Percentiles rank a stretch among this genome's conserved stretches.
These are phyloP conservation scores for Oxygymnocypris stewartii DNA, from an alignment of 2,113 vertebrate genomes.

Conservation along the genomic window DNA sequence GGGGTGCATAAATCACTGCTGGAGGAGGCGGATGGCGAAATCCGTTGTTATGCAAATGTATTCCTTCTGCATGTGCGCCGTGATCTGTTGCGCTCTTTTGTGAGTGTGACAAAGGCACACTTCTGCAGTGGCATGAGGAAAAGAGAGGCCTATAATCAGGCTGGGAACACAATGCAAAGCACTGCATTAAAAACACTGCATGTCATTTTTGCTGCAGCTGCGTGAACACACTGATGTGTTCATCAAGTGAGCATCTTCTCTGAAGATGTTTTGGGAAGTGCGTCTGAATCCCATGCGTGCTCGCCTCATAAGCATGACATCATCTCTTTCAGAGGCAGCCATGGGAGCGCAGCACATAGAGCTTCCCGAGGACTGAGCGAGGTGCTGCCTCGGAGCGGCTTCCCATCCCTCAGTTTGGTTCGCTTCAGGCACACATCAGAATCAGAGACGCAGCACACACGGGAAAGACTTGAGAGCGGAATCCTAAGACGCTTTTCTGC, in stretches of 20 bases:
- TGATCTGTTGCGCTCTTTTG: constrained; percentile 17
- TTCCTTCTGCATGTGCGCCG: no score
- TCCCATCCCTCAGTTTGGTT: neutral
- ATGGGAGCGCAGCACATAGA: constrained; percentile 63
- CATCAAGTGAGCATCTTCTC: neutral
- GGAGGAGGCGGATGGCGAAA: constrained; percentile 35
- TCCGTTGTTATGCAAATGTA: constrained; percentile 3
- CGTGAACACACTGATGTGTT: neutral
- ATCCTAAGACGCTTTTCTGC: neutral
- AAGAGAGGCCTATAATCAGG: no score
- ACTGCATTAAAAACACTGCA: neutral
- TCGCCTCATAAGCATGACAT: constrained; percentile 80
- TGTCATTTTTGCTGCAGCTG: neutral
- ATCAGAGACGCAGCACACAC: neutral
- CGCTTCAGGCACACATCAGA: neutral
- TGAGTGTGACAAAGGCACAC: constrained; percentile 20
- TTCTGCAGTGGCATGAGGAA: neutral
- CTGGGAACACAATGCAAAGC: no score
- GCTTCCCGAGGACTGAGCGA: constrained; percentile 60
- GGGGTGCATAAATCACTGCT: constrained; percentile 52
- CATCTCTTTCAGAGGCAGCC: constrained; percentile 69
- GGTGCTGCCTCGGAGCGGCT: neutral
- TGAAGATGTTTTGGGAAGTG: no score
- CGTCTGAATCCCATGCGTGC: constrained; percentile 49
- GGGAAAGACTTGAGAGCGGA: neutral